Percentiles rank a stretch among this genome's conserved stretches.
Evolutionary conservation across 2,113 vertebrate genomes (phyloP).

Genomic region (Illadopsis cleaveri): DNA sequence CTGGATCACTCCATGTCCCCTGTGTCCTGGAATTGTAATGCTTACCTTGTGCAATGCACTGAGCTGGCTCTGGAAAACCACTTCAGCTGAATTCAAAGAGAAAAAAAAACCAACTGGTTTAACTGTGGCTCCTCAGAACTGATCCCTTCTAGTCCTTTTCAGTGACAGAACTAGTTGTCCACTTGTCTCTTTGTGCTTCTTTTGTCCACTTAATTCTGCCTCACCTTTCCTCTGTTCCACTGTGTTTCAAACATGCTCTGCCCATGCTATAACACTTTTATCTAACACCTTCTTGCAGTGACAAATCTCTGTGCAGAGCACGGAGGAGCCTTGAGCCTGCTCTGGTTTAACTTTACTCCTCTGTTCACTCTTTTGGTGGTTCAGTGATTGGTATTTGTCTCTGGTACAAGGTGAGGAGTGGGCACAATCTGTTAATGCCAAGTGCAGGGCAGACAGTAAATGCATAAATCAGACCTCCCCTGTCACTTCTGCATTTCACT

Average conservation of each 20-base stretch:
- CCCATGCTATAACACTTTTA: background rate
- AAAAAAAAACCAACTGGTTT: background rate
- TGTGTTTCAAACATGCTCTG: background rate
- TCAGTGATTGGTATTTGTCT: conserved; percentile 22
- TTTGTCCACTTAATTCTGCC: background rate
- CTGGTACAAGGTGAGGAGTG: background rate
- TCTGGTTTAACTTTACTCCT: background rate
- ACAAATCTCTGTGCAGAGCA: background rate
- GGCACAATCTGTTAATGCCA: background rate
- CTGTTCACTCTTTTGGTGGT: background rate
- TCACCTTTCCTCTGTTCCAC: background rate
- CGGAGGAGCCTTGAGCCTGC: background rate
- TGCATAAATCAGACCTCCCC: background rate
- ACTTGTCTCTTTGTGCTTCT: background rate
- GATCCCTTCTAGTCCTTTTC: background rate
- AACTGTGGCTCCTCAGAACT: background rate
- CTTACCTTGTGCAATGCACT: background rate
- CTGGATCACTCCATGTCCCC: background rate
- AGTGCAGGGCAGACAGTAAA: background rate
- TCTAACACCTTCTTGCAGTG: accelerated
- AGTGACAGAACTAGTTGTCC: background rate
- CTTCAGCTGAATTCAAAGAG: background rate
- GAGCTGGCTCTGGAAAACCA: background rate
- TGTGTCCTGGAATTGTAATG: background rate
- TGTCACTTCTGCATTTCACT: background rate